Evolutionary conservation across 2,797 vertebrate genomes (phyloP), one percentile per base, ranked within the genome.

Genomic region (Podarcis siculus): DNA sequence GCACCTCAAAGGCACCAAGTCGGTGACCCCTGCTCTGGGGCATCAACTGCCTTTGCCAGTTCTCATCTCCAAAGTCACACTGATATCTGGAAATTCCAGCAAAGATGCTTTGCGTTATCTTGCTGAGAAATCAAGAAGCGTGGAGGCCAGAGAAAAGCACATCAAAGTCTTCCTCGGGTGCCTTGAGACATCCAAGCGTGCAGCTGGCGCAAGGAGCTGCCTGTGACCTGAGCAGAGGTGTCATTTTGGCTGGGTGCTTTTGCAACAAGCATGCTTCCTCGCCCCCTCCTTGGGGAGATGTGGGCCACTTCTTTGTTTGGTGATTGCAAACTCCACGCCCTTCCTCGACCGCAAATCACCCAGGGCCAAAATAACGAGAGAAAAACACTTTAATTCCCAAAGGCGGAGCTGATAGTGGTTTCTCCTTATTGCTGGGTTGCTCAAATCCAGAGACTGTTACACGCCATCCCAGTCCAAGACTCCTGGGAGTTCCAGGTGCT

Each of bases 231-330:
- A 89, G 88, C 86, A 77, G 13, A 55, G 49, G 49, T 75, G 67
- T 87, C 87, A 84, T 89, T 87, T 93, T 76, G 80, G n/a, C 72
- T 45, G 58, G 32, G 80, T 90, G 80, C 55, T 76, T 89, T 37
- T 87, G 73, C 75, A 73, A 86, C 9, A 42, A 79, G 23, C 79
- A 80, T 82, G 86, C 87, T 90, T 83, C 77, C 76, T 61, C 49
- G 67, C 76, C 77, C 91, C 78, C 79, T 23, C 75, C 85, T n/a
- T 45, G 71, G 82, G 49, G 83, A 91, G 58, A 73, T 77, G 37
- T 42, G 72, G 87, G 90, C 85, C 79, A 87, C 61, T 64, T 6
- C 13, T 75, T 86, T 90, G 82, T 37, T 87, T 88, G 69, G 37
- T 75, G 27, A 55, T 75, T 25, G 79, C 55, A 66, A 86, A 84